phyloP scores from a whole-genome alignment of 2,888 invertebrate genomes.

The Corythucha ciliata region DNA sequence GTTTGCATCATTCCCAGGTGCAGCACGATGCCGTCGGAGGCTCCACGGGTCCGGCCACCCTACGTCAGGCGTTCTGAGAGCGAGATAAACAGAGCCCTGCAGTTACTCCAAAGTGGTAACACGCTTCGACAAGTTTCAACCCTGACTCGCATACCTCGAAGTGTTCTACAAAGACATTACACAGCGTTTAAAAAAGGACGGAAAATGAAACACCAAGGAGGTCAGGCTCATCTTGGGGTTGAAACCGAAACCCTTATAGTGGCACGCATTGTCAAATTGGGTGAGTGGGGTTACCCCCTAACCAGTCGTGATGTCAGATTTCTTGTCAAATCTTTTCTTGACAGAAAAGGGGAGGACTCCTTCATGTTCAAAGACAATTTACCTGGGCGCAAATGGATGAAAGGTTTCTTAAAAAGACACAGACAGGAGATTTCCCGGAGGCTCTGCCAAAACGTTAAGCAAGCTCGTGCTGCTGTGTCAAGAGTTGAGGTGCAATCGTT shows the following conservation, averaged over 20 bases:
- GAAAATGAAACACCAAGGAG: neutral
- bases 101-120: neutral
- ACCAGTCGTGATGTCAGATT: constrained; percentile 14
- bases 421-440: neutral
- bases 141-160: neutral
- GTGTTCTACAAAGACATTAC: constrained; percentile 1
- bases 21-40: constrained; percentile 4
- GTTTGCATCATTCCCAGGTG: neutral
- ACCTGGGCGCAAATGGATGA: constrained; percentile 24
- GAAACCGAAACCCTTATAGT: constrained; percentile 1
- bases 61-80: neutral
- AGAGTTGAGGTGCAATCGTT: constrained; percentile 5
- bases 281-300: constrained; percentile 7
- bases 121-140: constrained; percentile 3
- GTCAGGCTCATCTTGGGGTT: constrained; percentile 1
- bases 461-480: constrained; percentile 14
- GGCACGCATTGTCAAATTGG: constrained; percentile 1
- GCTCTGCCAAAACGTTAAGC: constrained; percentile 22
- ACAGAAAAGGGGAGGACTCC: constrained; percentile 28
- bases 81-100: neutral
- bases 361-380: constrained; percentile 32
- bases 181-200: constrained; percentile 1
- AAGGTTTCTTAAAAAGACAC: constrained; percentile 15
- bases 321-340: constrained; percentile 34
- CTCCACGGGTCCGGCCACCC: neutral